phyloP scores from a whole-genome alignment of 2,888 invertebrate genomes.

The Latrodectus hesperus region DNA sequence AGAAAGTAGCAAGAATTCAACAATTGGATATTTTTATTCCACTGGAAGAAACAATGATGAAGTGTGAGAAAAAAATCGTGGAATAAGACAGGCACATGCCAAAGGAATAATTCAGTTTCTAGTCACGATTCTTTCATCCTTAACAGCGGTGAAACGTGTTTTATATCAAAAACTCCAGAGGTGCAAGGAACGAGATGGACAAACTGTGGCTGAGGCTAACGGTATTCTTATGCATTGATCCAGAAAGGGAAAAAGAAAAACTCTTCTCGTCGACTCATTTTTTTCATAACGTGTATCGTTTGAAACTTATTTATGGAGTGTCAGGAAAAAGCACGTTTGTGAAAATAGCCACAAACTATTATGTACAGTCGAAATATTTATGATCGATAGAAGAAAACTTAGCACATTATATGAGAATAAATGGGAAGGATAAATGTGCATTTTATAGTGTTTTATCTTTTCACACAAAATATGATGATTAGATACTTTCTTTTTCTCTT shows the following conservation, averaged over 20 bases:
- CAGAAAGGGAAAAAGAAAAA: neutral
- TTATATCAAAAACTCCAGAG: constrained; percentile 43
- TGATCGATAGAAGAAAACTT: constrained; percentile 17
- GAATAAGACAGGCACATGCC: constrained; percentile 45
- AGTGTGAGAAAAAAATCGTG: neutral
- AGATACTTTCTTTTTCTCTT: too few species aligned
- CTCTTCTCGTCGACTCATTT: constrained; percentile 8
- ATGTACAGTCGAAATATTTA: constrained; percentile 34
- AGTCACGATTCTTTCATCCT: constrained; percentile 49
- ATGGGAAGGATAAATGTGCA: too few species aligned
- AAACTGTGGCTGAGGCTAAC: constrained; percentile 20
- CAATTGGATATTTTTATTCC: constrained; percentile 10
- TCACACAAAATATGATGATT: too few species aligned
- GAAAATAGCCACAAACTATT: constrained; percentile 43
- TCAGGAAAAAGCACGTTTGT: constrained; percentile 20
- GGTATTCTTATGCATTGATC: constrained; percentile 48
- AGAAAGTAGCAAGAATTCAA: neutral
- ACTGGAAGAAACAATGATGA: constrained; percentile 8
- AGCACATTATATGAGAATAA: too few species aligned
- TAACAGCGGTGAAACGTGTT: constrained; percentile 60
- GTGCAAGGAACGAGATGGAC: constrained; percentile 38
- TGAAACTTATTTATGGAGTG: constrained; percentile 50
- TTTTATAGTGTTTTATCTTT: too few species aligned
- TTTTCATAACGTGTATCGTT: constrained; percentile 39
- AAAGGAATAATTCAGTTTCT: constrained; percentile 25